phyloP scores from a whole-genome alignment of 2,888 invertebrate species.

The Microctonus brassicae region DNA sequence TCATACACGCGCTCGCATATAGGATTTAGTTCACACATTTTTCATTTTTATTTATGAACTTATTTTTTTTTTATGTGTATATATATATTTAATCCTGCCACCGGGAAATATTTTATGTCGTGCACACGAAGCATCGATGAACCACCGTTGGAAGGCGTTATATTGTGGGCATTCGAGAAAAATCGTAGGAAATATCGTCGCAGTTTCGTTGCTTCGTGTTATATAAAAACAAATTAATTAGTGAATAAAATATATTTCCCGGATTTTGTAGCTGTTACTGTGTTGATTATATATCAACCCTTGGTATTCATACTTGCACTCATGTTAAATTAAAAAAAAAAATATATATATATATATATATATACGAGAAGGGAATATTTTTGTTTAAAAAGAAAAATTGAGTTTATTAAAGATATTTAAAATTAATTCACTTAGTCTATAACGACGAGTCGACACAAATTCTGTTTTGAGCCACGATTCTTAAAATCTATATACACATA shows the following conservation, averaged over 20 bases:
- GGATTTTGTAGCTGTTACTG: constrained; percentile 18
- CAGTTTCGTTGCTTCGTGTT: constrained; percentile 27
- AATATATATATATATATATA: too few species aligned
- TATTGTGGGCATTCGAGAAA: constrained; percentile 1
- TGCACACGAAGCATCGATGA: constrained; percentile 21
- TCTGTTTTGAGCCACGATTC: not conserved
- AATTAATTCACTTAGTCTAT: constrained; percentile 1
- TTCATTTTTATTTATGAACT: not conserved
- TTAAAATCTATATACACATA: not conserved
- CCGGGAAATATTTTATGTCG: constrained; percentile 17
- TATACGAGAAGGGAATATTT: not conserved
- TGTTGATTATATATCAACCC: not conserved
- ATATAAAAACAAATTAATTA: constrained; percentile 9
- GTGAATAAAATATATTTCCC: constrained; percentile 2
- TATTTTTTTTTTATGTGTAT: not conserved
- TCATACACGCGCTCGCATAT: not conserved
- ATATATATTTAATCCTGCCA: not conserved
- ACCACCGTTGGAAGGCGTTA: constrained; percentile 12
- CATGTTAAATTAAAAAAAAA: not conserved
- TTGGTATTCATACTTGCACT: not conserved
- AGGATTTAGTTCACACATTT: not conserved
- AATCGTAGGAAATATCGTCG: constrained; percentile 19
- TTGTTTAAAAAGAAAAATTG: not conserved
- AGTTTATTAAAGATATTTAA: not conserved
- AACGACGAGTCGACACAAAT: not conserved